phyloP scores from a whole-genome alignment of 2,888 invertebrate species.

The Cosmopolites sordidus region DNA sequence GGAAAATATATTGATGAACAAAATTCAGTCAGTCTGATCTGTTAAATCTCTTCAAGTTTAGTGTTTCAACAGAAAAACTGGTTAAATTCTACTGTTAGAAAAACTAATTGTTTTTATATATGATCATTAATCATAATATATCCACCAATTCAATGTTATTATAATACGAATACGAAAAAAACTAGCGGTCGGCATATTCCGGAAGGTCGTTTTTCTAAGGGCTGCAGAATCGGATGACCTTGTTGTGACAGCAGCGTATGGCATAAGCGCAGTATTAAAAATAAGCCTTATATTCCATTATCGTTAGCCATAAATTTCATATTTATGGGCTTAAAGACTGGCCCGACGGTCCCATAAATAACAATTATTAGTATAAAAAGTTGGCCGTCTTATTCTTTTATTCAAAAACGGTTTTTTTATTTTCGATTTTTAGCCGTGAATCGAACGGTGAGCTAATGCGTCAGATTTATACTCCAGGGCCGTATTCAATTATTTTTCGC shows the following conservation, averaged over 20 bases:
- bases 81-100: too few species aligned
- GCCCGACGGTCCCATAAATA: constrained; percentile 24
- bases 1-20: too few species aligned
- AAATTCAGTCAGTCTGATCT: too few species aligned
- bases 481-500: too few species aligned
- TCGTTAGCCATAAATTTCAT: constrained; percentile 25
- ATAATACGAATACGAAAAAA: too few species aligned
- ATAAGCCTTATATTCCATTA: constrained; percentile 27
- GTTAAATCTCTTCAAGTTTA: too few species aligned
- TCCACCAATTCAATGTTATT: too few species aligned
- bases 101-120: too few species aligned
- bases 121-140: too few species aligned
- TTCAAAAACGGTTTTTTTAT: constrained; percentile 18
- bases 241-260: constrained; percentile 27
- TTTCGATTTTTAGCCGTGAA: constrained; percentile 21
- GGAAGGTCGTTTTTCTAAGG: constrained; percentile 2
- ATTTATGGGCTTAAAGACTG: constrained; percentile 28
- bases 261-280: constrained; percentile 23
- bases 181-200: too few species aligned
- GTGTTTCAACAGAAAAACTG: too few species aligned
- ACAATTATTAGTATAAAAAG: constrained; percentile 29
- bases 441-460: constrained; percentile 27
- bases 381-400: constrained; percentile 24
- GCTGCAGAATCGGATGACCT: constrained; percentile 11
- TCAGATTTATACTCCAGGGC: constrained; percentile 16